Conservation (phyloP, 2,797 vertebrate species). For the Pelodytes ibericus region DNA sequence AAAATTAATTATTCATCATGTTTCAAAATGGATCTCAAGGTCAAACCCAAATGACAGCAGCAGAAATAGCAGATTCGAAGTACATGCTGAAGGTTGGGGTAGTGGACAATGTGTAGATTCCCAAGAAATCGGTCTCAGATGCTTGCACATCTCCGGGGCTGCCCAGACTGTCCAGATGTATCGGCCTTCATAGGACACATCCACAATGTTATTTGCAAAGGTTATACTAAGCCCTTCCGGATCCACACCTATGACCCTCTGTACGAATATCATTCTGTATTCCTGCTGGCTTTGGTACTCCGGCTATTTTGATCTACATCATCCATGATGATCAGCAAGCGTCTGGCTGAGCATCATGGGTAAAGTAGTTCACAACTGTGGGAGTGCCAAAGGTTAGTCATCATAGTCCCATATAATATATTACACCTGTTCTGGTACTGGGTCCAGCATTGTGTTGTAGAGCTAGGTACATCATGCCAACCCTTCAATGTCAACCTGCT, state of each 20-base stretch:
- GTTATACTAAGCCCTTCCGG: background rate
- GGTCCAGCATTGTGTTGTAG: background rate
- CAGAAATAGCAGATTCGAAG: background rate
- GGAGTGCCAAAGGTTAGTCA: background rate
- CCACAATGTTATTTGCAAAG: background rate
- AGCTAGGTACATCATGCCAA: background rate
- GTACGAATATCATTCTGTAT: too few relatives aligned
- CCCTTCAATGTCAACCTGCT: conserved; percentile 38
- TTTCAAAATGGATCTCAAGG: conserved; percentile 34
- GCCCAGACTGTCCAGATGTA: conserved; percentile 6
- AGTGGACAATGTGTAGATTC: background rate
- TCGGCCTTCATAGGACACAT: conserved; percentile 30
- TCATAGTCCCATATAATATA: too few relatives aligned
- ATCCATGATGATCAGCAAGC: background rate
- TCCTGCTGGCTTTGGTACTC: background rate
- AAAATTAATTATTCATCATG: conserved; percentile 39
- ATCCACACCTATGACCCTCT: background rate
- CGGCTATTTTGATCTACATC: background rate
- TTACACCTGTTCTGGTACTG: background rate
- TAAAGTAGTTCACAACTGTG: too few relatives aligned
- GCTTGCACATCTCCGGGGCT: background rate
- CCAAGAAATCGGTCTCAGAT: background rate
- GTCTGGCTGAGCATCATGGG: too few relatives aligned
- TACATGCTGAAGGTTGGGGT: background rate
- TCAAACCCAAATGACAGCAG: conserved; percentile 12